phyloP scores from a whole-genome alignment of 1,140 invertebrate species.

The Drosophila carrolli region DNA sequence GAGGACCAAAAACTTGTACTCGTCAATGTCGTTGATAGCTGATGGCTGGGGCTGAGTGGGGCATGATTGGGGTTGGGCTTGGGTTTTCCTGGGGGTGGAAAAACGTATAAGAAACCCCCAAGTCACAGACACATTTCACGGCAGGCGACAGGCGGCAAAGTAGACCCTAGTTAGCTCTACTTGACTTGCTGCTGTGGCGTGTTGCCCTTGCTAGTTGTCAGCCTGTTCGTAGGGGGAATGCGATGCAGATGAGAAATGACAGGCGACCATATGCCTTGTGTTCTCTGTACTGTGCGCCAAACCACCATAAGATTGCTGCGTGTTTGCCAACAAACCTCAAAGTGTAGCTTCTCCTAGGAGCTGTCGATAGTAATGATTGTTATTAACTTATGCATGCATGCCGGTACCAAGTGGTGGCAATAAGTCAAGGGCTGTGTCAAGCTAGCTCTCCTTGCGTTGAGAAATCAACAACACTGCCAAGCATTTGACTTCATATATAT shows the following conservation, averaged over 20 bases:
- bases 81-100: background rate
- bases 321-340: slow-evolving; percentile 31
- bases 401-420: slow-evolving; percentile 27
- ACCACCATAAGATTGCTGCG: slow-evolving; percentile 17
- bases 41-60: slow-evolving; percentile 14
- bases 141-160: slow-evolving; percentile 41
- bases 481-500: slow-evolving; percentile 40
- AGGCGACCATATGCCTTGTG: slow-evolving; percentile 58
- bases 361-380: slow-evolving; percentile 75
- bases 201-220: slow-evolving; percentile 63
- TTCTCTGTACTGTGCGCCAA: background rate
- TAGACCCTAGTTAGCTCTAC: slow-evolving; percentile 44
- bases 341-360: slow-evolving; percentile 18
- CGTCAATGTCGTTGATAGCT: slow-evolving; percentile 51
- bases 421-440: slow-evolving; percentile 53
- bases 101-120: slow-evolving; percentile 25
- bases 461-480: slow-evolving; percentile 36
- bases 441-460: slow-evolving; percentile 32
- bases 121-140: slow-evolving; percentile 63
- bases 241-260: slow-evolving; percentile 44
- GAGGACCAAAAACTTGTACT: slow-evolving; percentile 52
- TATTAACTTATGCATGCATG: slow-evolving; percentile 65
- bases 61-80: background rate
- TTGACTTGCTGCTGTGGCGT: slow-evolving; percentile 34
- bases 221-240: slow-evolving; percentile 30